These are phyloP conservation scores for Periophthalmus modestus DNA, from an alignment of 2,113 vertebrate species.

Conservation along the genomic window DNA sequence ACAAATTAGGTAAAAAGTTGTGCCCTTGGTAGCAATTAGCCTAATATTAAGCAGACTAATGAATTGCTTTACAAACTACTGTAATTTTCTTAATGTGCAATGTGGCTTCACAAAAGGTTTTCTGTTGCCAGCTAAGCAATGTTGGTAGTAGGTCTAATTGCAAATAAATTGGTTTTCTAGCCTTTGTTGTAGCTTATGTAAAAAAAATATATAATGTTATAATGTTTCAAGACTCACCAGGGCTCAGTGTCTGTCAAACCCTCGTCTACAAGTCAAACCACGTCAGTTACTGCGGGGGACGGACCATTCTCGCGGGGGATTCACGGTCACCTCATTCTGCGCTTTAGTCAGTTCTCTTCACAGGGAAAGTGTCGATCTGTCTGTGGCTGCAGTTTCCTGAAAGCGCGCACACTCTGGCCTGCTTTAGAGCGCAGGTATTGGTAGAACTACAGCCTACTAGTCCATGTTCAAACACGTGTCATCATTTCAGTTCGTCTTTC, in stretches of 20 bases:
- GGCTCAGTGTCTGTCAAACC: neutral
- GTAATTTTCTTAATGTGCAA: too few species aligned
- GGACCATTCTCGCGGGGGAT: slow-evolving; percentile 37
- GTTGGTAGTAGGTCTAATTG: too few species aligned
- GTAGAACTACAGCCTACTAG: neutral
- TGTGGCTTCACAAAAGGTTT: neutral
- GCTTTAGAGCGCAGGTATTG: neutral
- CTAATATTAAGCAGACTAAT: neutral
- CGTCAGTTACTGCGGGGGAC: neutral
- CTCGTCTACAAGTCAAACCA: neutral
- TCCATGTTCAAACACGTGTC: neutral
- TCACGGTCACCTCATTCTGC: slow-evolving; percentile 40
- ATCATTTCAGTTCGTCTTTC: neutral
- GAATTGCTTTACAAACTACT: too few species aligned
- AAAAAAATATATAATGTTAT: too few species aligned
- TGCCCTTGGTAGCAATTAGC: too few species aligned
- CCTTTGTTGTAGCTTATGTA: too few species aligned
- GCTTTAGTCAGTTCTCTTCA: neutral
- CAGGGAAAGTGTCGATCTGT: slow-evolving; percentile 18
- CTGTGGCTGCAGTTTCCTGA: slow-evolving; percentile 22
- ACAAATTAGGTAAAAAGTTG: neutral
- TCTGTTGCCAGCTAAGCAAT: too few species aligned
- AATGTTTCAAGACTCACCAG: slow-evolving; percentile 9
- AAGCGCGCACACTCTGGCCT: neutral
- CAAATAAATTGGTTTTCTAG: too few species aligned